Conservation (phyloP, 1,140 invertebrate species). For the Mylabris phalerata region DNA sequence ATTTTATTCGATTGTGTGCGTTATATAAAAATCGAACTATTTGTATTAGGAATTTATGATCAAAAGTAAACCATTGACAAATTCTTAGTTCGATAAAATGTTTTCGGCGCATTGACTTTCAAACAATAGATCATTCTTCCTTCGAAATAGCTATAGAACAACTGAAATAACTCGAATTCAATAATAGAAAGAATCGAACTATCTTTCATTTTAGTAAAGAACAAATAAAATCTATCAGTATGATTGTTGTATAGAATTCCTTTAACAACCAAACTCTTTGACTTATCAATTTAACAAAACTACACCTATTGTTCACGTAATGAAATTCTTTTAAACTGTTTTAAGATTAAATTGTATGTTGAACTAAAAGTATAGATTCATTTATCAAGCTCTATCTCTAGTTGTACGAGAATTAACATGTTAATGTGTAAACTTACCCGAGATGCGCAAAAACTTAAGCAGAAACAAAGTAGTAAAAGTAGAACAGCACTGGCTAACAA, state of each 20-base stretch:
- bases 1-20: neutral
- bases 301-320: neutral
- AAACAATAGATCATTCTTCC: too few species aligned
- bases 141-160: too few species aligned
- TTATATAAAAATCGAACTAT: neutral
- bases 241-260: neutral
- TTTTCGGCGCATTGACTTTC: neutral
- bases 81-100: neutral
- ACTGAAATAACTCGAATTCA: too few species aligned
- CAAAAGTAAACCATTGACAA: neutral
- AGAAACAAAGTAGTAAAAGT: slow-evolving; percentile 51
- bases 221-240: too few species aligned
- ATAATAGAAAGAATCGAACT: too few species aligned
- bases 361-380: neutral
- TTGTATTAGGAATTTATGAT: neutral
- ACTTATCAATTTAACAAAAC: neutral
- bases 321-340: neutral
- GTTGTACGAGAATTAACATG: neutral
- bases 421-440: slow-evolving; percentile 28
- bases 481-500: slow-evolving; percentile 49
- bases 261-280: neutral
- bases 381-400: neutral
- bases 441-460: slow-evolving; percentile 53
- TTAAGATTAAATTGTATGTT: neutral
- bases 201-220: too few species aligned